Evolutionary conservation across 2,888 invertebrate genomes (phyloP), one percentile per base, ranked within the genome.

Genomic region (Polydrusus pterygomalis): DNA sequence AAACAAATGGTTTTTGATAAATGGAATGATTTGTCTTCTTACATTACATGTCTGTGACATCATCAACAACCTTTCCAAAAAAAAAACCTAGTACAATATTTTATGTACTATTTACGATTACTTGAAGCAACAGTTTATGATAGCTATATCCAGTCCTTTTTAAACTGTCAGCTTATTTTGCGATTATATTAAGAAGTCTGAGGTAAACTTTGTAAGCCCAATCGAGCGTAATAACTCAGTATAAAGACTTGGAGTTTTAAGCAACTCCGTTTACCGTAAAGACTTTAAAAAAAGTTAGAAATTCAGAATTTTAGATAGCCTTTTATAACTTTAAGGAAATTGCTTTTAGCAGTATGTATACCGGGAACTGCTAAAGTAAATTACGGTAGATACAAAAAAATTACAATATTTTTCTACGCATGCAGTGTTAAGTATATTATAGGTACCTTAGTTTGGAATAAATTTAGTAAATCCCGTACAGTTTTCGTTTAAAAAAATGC

Each of bases 141-240:
- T 9, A 30, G 7, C n/a, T 13, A 5, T 25, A 30, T 13, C 9
- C 13, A 54, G 54, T 17, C 11, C 1, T 54, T 54, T n/a, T 54
- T 7, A n/a, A 54, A 1, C 30, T 54, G 30, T 30, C 54, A 45
- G 63, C 45, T 63, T 25, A 63, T 25, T 63, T 63, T 20, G 45
- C 38, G 47, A 63, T 63, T 56, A 56, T 40, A 68, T 56, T 40
- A 67, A 54, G 10, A 34, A 51, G 54, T 67, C 34, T 43, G n/a
- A 51, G 38, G 17, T 67, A 51, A 51, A 68, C 56, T 68, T 68
- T 56, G n/a, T 40, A 38, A 54, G 40, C 38, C 38, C 68, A 68
- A 68, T 68, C 51, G 56, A 56, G 40, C 40, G 18, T 34, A 68
- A 43, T 54, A 63, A 47, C 17, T 63, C 10, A 25, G 25, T 40